Evolutionary conservation across 2,888 invertebrate genomes (phyloP), one percentile per base, ranked within the genome.

Genomic region (Pseudococcus longispinus): DNA sequence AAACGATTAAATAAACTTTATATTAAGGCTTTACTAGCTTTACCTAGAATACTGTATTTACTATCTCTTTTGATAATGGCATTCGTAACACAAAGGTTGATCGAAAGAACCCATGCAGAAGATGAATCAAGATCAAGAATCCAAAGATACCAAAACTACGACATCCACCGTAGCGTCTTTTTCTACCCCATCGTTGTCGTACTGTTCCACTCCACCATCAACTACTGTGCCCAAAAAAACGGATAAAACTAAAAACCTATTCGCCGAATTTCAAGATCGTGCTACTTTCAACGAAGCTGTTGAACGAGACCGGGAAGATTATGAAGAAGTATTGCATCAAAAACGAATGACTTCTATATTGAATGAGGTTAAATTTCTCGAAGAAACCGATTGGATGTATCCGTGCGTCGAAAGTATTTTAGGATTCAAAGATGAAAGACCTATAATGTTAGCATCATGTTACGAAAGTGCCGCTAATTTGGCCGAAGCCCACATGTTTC

Each of bases 91-190:
- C 20, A 70, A 32, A 29, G 26, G 70, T 70, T 15, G 29, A 70
- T 29, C 15, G 18, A 70, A 29, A 29, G 29, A 80, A 42, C 42
- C 5, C 11, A 0, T 42, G 20, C 13, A 37, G 77, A 42, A 77
- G 77, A 89, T 94, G 92, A 0, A 97, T 97, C 42, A 98, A 90
- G 6, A 97, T 42, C 77, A 37, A 90, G 88, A 98, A 95, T 0
- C 97, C 98, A 88, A 98, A 92, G 91, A 98, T 97, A 0, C 98
- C 98, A 89, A 97, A 95, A 2, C 98, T 98, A 89, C 96, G 95
- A 90, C 98, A 98, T 55, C 80, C 23, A 46, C 18, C n/a, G 77
- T 20, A 13, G 55, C 37, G 26, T 74, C 70, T 8, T 42, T 51
- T 51, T 86, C 80, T 9, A 86, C 86, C 13, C 80, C 86, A 51